phyloP scores from a whole-genome alignment of 2,113 vertebrate genomes.

The Cheilinus undulatus region DNA sequence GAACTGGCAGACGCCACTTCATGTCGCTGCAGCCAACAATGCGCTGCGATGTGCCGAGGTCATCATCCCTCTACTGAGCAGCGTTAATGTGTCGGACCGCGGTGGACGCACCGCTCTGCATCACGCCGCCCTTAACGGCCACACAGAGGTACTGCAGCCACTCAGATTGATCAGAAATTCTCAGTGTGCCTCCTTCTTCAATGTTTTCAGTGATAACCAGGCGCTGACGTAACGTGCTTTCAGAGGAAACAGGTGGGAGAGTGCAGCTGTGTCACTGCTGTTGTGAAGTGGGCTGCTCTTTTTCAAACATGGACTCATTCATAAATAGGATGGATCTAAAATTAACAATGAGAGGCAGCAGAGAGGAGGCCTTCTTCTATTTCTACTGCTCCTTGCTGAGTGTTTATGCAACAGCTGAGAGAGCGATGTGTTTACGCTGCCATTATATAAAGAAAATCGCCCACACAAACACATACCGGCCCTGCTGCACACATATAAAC shows the following conservation, averaged over 20 bases:
- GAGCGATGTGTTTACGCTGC: conserved; percentile 44
- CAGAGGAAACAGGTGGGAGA: conserved; percentile 40
- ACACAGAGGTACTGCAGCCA: conserved; percentile 86
- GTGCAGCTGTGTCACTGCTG: conserved; percentile 35
- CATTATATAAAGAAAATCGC: conserved; percentile 57
- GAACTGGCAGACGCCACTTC: conserved; percentile 98
- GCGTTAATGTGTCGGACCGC: conserved; percentile 95
- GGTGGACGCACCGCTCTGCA: conserved; percentile 94
- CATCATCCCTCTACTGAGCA: conserved; percentile 93
- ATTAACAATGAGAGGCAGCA: conserved; percentile 34
- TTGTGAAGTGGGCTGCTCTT: conserved; percentile 28
- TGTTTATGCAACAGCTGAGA: conserved; percentile 43
- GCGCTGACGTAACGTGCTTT: conserved; percentile 29
- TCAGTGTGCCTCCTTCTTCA: neutral
- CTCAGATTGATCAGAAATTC: neutral
- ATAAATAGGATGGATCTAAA: conserved; percentile 42
- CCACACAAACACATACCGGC: conserved; percentile 1
- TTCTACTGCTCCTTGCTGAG: conserved; percentile 6
- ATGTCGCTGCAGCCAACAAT: conserved; percentile 94
- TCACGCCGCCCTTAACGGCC: conserved; percentile 96
- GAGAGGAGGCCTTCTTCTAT: conserved; percentile 24
- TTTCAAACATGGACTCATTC: conserved; percentile 37
- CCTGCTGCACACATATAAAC: neutral
- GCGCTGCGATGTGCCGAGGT: conserved; percentile 92
- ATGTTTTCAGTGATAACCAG: neutral